A percentile compares a stretch with the other conserved stretches of the same genome.
Conservation (phyloP, 2,888 invertebrate species). For the Cerastis rubricosa region DNA sequence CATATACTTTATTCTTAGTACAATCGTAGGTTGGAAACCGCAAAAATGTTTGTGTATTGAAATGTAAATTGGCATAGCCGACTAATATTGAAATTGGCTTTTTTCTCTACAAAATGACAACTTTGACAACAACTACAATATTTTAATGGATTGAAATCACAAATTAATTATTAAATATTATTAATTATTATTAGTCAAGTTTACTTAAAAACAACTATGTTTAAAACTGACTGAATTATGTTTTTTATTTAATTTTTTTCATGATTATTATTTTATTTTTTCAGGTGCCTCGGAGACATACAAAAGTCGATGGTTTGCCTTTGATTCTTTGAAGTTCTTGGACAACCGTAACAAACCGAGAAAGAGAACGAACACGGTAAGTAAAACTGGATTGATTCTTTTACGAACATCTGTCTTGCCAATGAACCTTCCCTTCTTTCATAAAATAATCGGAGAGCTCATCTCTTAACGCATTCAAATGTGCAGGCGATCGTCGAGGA, state of each 20-base stretch:
- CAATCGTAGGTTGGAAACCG: conserved; percentile 37
- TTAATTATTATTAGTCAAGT: conserved; percentile 34
- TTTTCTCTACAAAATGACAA: conserved; percentile 37
- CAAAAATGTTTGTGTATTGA: conserved; percentile 40
- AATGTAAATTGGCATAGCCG: conserved; percentile 42
- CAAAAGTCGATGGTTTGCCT: conserved; percentile 38
- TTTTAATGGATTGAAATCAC: conserved; percentile 32
- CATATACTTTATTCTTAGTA: conserved; percentile 36
- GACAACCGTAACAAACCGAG: conserved; percentile 35
- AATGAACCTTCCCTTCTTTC: conserved; percentile 33
- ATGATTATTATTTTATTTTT: conserved; percentile 30
- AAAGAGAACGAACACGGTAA: conserved; percentile 34
- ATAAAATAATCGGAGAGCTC: conserved; percentile 32
- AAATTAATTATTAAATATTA: conserved; percentile 34
- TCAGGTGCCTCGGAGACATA: conserved; percentile 34
- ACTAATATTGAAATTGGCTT: conserved; percentile 38
- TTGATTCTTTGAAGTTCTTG: conserved; percentile 29
- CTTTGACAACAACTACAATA: conserved; percentile 37
- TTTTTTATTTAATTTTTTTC: conserved; percentile 36
- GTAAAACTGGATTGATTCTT: conserved; percentile 11
- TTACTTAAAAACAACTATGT: conserved; percentile 26
- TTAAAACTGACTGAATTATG: conserved; percentile 31
- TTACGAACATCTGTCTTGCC: conserved; percentile 32
- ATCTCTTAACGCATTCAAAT: conserved; percentile 22
- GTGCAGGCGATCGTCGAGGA: conserved; percentile 25